phyloP scores from a whole-genome alignment of 2,888 invertebrate genomes.

The Carcina quercana region DNA sequence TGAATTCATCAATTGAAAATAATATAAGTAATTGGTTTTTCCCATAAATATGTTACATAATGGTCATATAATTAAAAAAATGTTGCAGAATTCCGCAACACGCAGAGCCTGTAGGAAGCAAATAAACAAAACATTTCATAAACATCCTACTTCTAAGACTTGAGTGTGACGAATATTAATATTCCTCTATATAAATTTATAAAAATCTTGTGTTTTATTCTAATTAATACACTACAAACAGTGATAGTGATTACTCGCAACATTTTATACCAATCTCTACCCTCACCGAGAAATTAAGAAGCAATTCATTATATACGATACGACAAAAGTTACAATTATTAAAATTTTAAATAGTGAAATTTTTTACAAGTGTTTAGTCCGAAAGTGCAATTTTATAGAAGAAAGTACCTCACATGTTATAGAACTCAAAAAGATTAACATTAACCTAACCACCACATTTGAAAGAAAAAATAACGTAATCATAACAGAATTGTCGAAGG shows the following conservation, averaged over 20 bases:
- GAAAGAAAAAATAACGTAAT: slow-evolving; percentile 11
- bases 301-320: slow-evolving; percentile 19
- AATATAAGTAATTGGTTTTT: slow-evolving; percentile 22
- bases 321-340: background rate
- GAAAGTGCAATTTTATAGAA: background rate
- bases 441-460: slow-evolving; percentile 14
- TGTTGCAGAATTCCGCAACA: too few species aligned
- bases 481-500: slow-evolving; percentile 9
- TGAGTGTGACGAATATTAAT: slow-evolving; percentile 19
- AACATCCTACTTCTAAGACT: slow-evolving; percentile 23
- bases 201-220: slow-evolving; percentile 27
- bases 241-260: too few species aligned
- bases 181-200: slow-evolving; percentile 27
- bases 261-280: slow-evolving; percentile 34
- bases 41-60: slow-evolving; percentile 43
- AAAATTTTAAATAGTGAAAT: background rate
- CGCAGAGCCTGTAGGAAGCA: slow-evolving; percentile 15
- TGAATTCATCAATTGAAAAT: slow-evolving; percentile 16
- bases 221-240: slow-evolving; percentile 42
- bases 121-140: slow-evolving; percentile 16
- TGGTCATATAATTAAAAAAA: too few species aligned
- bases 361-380: slow-evolving; percentile 6
- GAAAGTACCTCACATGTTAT: slow-evolving; percentile 8
- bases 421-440: slow-evolving; percentile 7
- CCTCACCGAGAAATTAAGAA: slow-evolving; percentile 38